Base-by-base conservation (phyloP, 2,888 invertebrate species). In the Hemithea aestivaria region DNA sequence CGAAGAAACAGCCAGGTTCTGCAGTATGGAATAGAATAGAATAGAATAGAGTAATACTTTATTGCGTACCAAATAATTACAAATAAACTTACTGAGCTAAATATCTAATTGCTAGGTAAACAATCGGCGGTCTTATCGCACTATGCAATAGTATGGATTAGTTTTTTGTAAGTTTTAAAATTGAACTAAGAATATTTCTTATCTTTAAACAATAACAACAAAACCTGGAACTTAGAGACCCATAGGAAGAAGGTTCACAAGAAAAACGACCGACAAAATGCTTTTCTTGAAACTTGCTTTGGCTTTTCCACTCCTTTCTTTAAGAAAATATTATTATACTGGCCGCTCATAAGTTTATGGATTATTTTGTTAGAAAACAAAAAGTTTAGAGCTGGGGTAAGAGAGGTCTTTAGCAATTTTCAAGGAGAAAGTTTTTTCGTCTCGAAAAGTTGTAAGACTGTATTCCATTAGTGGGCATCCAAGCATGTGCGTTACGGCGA, bases 381-480 rank as follows among this genome's bases (percentile, higher is more conserved):
- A 62, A 62, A 62, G 56, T 73, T 66, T 52, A 52, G 50, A 62
- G 57, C 60, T 51, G 46, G 56, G 60, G 69, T 62, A 63, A 66
- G 63, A 62, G 53, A 48, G 58, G 61, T 75, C 66, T 72, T 72
- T 69, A 72, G 66, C 58, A 62, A 66, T 67, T 68, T 66, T 53
- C 58, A 66, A 61, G 51, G 49, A 58, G 58, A 62, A 64, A 66
- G 54, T 52, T 61, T 62, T 41, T 51, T 42, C 56, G 51, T 56
- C 53, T 60, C 49, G 45, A 43, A 61, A 75, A 73, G 67, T 67
- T 69, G 33, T 56, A 65, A 69, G 70, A 69, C 70, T 61, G 66
- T 71, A 69, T 67, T 66, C 77, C 77, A 82, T 84, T 84, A 82
- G 79, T 66, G 75, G 68, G 65, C 57, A 72, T 53, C 75, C 74